Conservation (phyloP, 1,140 invertebrate species). For the Zaprionus vittiger region DNA sequence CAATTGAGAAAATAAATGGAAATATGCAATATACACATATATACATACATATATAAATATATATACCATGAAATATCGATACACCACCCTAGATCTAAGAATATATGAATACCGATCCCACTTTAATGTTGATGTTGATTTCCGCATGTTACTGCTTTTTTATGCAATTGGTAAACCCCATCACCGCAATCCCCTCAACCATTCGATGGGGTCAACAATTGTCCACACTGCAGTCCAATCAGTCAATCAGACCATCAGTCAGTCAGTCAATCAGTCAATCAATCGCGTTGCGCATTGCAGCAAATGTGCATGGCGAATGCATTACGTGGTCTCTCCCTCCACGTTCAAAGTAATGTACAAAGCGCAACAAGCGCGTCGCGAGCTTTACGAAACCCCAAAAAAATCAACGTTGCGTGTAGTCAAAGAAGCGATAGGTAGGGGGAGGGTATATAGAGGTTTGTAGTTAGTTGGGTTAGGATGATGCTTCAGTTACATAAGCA, state of each 20-base stretch:
- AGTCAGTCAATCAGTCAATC: conserved; percentile 2
- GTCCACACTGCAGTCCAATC: background rate
- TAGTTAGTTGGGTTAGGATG: background rate
- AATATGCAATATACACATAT: no score
- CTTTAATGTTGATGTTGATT: background rate
- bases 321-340: conserved; percentile 21
- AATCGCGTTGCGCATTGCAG: conserved; percentile 47
- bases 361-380: conserved; percentile 38
- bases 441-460: background rate
- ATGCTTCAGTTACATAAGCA: conserved; percentile 48
- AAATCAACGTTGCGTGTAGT: conserved; percentile 37
- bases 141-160: background rate
- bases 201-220: background rate
- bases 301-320: conserved; percentile 66
- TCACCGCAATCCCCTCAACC: background rate
- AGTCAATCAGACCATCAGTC: background rate
- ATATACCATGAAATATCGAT: no score
- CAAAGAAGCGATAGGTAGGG: background rate
- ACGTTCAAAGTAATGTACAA: conserved; percentile 21
- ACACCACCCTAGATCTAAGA: background rate
- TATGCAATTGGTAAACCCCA: background rate
- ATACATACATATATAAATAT: no score
- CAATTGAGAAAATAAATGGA: no score
- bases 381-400: conserved; percentile 40
- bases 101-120: conserved; percentile 37